Percentiles rank a stretch among this genome's conserved stretches.
These are phyloP conservation scores for Falco punctatus DNA, from an alignment of 2,113 vertebrate species.

Conservation along the genomic window DNA sequence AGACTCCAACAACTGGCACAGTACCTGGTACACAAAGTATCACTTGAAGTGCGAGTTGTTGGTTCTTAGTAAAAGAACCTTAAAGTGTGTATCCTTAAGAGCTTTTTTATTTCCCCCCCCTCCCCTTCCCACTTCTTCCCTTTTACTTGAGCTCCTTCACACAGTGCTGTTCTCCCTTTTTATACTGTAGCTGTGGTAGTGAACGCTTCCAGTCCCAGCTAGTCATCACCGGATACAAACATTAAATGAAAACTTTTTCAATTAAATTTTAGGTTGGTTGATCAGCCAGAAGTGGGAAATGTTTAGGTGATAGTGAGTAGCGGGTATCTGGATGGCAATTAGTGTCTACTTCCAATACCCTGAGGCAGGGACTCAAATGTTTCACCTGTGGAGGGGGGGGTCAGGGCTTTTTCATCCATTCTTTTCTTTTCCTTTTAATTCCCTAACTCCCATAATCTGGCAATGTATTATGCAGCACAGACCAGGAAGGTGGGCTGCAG, in stretches of 20 bases:
- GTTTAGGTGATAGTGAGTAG: slow-evolving; percentile 40
- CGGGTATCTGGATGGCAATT: slow-evolving; percentile 50
- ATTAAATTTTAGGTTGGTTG: slow-evolving; percentile 55
- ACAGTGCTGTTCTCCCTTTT: slow-evolving; percentile 18
- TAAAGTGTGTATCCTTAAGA: not conserved
- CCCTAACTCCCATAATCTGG: slow-evolving; percentile 67
- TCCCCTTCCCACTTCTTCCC: not conserved
- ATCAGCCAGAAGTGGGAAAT: slow-evolving; percentile 52
- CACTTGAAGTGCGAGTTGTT: slow-evolving; percentile 16
- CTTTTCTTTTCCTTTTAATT: slow-evolving; percentile 71
- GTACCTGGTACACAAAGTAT: not conserved
- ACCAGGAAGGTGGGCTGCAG: slow-evolving; percentile 68
- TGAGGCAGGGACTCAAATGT: slow-evolving; percentile 50
- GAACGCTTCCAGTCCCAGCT: slow-evolving; percentile 19
- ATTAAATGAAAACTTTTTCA: slow-evolving; percentile 20
- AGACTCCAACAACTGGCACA: slow-evolving; percentile 15
- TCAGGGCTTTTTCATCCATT: slow-evolving; percentile 68
- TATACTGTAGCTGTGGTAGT: not conserved
- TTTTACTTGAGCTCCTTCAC: slow-evolving; percentile 41
- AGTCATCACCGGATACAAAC: slow-evolving; percentile 30
- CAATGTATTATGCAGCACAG: slow-evolving; percentile 68
- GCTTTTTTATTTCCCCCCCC: too few relatives aligned
- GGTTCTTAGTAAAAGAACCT: slow-evolving; percentile 39
- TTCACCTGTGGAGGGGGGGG: slow-evolving; percentile 62
- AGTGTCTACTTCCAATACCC: slow-evolving; percentile 48